Evolutionary conservation across 2,113 vertebrate species (phyloP), one percentile per base, ranked within the genome.

Genomic region (Phrynosoma blainvillii): DNA sequence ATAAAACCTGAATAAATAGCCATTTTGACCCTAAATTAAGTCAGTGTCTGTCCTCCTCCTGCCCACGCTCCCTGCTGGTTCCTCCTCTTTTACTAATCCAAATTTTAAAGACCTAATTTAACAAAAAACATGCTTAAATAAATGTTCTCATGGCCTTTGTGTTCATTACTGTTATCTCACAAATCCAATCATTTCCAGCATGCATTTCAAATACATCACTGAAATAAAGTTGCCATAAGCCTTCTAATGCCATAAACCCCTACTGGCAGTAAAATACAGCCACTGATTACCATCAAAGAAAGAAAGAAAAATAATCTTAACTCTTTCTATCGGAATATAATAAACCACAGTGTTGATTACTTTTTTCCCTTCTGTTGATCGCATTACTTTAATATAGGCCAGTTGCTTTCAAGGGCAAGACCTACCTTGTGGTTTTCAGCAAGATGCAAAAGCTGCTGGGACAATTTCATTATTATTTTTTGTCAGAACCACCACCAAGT

Each of bases 1-100:
- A 4, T 80, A 82, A 92, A 6, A 27, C 21, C 88, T 91, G 71
- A 93, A 81, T 16, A 89, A 82, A 82, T 78, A 74, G n/a, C 56
- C 86, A 68, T 77, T 90, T 21, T 78, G 79, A 86, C 27, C 73
- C 8, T 81, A 82, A 90, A 76, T 92, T 82, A 56, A 40, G 73
- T 65, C 56, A 89, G 16, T 70, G 25, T 16, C 68, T 32, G 25
- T 71, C 78, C 52, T 71, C 78, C 52, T 71, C 62, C 11, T 6
- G 78, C 14, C 71, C 56, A 2, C 18, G 56, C 47, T 77, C 68
- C 80, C 84, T 83, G 42, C 52, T 32, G 85, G 20, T 3, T 79
- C 62, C 87, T 42, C n/a, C 21, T 13, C 82, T 59, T 66, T 68
- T 90, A 76, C 68, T 20, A 47, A 88, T 85, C 73, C 87, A 70